These are phyloP conservation scores for Alviniconcha marisindica DNA, from an alignment of 1,140 invertebrate genomes.

Conservation along the genomic window DNA sequence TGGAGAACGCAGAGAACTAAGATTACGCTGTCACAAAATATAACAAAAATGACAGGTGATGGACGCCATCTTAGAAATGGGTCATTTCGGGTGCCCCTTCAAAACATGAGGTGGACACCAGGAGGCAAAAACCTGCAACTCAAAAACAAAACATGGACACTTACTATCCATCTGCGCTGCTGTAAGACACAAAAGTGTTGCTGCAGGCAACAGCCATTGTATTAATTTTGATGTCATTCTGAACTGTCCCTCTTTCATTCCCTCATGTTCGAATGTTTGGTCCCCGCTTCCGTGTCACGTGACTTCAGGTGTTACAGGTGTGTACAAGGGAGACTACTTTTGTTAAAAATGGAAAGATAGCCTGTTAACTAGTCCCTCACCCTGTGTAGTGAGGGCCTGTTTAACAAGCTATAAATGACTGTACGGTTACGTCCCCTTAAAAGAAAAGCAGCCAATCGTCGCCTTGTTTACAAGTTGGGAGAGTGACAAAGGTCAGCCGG, in stretches of 20 bases:
- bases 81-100: constrained; percentile 22
- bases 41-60: no score
- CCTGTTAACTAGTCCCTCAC: neutral
- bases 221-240: constrained; percentile 26
- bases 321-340: neutral
- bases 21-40: no score
- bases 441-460: neutral
- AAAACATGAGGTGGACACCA: no score
- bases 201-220: constrained; percentile 26
- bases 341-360: neutral
- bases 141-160: neutral
- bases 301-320: constrained; percentile 33
- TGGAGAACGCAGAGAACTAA: no score
- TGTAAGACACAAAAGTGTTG: neutral
- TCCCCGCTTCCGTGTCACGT: constrained; percentile 42
- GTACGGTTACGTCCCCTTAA: no score
- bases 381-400: neutral
- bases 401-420: neutral
- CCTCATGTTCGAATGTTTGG: constrained; percentile 41
- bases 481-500: constrained; percentile 27
- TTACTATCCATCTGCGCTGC: constrained; percentile 27
- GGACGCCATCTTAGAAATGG: constrained; percentile 31
- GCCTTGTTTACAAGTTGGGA: neutral
- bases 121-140: neutral
- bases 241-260: neutral